Base-by-base conservation (phyloP, 2,888 invertebrate species). In the Heliothis peltigera region DNA sequence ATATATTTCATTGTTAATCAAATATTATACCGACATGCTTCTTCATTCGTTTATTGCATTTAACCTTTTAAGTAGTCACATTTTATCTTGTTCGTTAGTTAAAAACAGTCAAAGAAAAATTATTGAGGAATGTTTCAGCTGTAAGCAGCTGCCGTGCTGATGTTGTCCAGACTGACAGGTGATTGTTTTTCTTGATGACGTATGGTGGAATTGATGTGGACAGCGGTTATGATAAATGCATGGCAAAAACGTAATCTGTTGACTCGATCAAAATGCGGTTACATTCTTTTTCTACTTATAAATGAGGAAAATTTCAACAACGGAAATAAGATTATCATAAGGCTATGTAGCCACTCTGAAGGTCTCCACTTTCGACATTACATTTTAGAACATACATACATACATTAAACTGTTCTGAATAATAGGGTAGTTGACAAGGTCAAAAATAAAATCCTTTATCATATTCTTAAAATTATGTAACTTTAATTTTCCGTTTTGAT, bases 61-160 rank as follows among this genome's bases (percentile, higher is more conserved):
- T 47, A n/a, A 10, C 5, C 7, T n/a, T 44, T 39, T 2, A 8
- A 15, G 25, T 18, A 32, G 2, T 12, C 1, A 12, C 8, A 56
- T 17, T 42, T 42, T 42, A 17, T 17, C 42, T 42, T 42, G 1
- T 2, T 42, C 42, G 17, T 1, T 42, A 17, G n/a, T n/a, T n/a
- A n/a, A n/a, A n/a, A n/a, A n/a, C n/a, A n/a, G n/a, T n/a, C 2
- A 15, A 66, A 66, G 10, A 51, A 68, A 57, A 28, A 8, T n/a
- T 28, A 51, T 39, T 19, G 35, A 1, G 8, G 19, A 52, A 52
- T 52, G 47, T 47, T 68, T 61, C 47, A 61, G 52, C 47, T 52
- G 61, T 42, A 59, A 47, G 39, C 51, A 67, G 46, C 42, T 47
- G 61, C 8, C 8, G 12, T 48, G 2, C 35, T 25, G 21, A 32